Base-by-base conservation (phyloP, 1,140 invertebrate species). In the Ceratosolen solmsi region DNA sequence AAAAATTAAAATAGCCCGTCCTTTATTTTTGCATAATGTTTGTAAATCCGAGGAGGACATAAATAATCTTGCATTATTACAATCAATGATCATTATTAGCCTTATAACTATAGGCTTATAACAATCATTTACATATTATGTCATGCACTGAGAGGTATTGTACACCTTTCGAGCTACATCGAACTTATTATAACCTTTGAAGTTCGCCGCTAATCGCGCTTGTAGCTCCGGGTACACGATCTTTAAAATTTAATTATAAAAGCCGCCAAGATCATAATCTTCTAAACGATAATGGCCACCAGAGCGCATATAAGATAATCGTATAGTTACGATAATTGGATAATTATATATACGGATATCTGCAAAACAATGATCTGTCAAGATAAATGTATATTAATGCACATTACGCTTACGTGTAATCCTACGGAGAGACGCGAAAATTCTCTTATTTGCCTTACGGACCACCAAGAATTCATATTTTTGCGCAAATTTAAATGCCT, bases 201-300 rank as follows among this genome's bases (percentile, higher is more conserved):
- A 83, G 83, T 82, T 79, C 76, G 82, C 80, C 80, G 84, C 71
- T 83, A 60, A 60, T 74, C 60, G 73, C 68, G 82, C 82, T 63
- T 38, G 56, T 38, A 75, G 41, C 60, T 38, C 25, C 46, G 79
- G 84, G 80, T 86, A 83, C 76, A 80, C 80, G 83, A 86, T 86
- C 82, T 84, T 86, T 84, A 84, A 86, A 87, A 88, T 89, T 88
- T 86, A 87, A 87, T 89, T 88, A 89, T 85, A 85, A 82, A 83
- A 65, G 38, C 79, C 80, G 63, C 73, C 81, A 73, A 82, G 85
- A 88, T 86, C 85, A 80, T 80, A 83, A 89, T 86, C 84, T 72
- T 83, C 83, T 79, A 78, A 82, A 84, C 81, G 85, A 87, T 88
- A 86, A 87, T 84, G 83, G 83, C 84, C 84, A 84, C 84, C 82